Conservation (phyloP, 2,113 vertebrate genomes). For the Mus musculus region DNA sequence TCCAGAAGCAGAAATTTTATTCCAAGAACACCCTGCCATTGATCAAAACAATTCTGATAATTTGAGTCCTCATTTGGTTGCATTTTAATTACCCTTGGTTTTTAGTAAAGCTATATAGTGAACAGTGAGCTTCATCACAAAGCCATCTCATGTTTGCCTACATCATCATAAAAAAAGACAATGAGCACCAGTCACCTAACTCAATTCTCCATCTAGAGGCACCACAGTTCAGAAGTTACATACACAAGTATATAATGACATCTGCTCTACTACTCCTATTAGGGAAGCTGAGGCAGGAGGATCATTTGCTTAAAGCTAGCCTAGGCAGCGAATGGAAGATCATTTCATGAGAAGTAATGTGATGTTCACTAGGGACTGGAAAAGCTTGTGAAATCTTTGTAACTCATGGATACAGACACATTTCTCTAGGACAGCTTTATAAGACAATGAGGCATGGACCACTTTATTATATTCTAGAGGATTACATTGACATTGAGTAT, state of each 20-base stretch:
- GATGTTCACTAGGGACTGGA: background rate
- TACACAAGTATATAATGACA: rapidly evolving
- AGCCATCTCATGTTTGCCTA: background rate
- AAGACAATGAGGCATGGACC: background rate
- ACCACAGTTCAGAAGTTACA: background rate
- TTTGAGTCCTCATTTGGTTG: constrained; percentile 31
- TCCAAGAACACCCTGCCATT: constrained; percentile 54
- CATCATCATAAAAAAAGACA: background rate
- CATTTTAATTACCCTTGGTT: background rate
- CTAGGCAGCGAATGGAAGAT: background rate
- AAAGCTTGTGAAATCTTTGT: background rate
- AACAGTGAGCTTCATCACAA: background rate
- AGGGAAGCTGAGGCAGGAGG: too few relatives aligned
- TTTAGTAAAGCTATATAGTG: background rate
- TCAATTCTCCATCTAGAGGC: background rate
- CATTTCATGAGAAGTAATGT: background rate
- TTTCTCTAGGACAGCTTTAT: background rate
- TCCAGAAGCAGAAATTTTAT: constrained; percentile 68
- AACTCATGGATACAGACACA: background rate
- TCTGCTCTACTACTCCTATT: background rate
- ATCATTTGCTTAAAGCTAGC: background rate
- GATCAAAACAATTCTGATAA: constrained; percentile 51
- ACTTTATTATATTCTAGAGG: background rate
- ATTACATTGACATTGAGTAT: background rate
- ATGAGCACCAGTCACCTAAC: constrained; percentile 6